Evolutionary conservation across 2,888 invertebrate species (phyloP).

Genomic region (Drosophila algonquin): DNA sequence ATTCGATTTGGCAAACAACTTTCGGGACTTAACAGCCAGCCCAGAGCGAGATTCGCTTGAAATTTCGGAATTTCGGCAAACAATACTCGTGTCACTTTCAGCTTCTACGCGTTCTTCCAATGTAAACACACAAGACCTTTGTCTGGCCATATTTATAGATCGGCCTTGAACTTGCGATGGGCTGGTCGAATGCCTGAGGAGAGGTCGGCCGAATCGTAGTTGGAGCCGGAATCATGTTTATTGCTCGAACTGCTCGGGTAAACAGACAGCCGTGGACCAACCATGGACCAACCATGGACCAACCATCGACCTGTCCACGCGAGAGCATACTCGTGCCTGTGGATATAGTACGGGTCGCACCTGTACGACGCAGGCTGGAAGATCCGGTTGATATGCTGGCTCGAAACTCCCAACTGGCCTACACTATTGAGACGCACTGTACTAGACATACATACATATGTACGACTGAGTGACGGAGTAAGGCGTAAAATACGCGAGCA

Average conservation of each 20-base stretch:
- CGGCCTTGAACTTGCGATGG: slow-evolving; percentile 28
- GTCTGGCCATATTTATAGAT: background rate
- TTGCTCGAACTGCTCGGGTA: slow-evolving; percentile 28
- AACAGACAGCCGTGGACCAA: background rate
- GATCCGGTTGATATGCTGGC: background rate
- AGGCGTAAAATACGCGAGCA: slow-evolving; percentile 60
- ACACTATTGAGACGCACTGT: slow-evolving; percentile 14
- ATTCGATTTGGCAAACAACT: slow-evolving; percentile 40
- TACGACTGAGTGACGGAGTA: slow-evolving; percentile 12
- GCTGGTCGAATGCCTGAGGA: background rate
- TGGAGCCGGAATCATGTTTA: background rate
- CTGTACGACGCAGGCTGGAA: background rate
- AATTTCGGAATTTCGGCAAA: slow-evolving; percentile 17
- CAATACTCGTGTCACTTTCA: slow-evolving; percentile 3
- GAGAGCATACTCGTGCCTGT: slow-evolving; percentile 5
- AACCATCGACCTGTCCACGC: background rate
- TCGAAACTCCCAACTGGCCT: background rate
- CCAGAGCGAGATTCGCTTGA: no score
- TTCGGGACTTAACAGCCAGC: slow-evolving; percentile 5
- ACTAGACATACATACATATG: no score
- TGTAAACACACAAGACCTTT: slow-evolving; percentile 25
- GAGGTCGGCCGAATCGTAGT: slow-evolving; percentile 4
- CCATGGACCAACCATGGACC: background rate
- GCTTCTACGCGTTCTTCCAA: background rate
- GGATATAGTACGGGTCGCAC: no score